Base-by-base conservation (phyloP, 2,888 invertebrate genomes). In the Caenorhabditis becei region DNA sequence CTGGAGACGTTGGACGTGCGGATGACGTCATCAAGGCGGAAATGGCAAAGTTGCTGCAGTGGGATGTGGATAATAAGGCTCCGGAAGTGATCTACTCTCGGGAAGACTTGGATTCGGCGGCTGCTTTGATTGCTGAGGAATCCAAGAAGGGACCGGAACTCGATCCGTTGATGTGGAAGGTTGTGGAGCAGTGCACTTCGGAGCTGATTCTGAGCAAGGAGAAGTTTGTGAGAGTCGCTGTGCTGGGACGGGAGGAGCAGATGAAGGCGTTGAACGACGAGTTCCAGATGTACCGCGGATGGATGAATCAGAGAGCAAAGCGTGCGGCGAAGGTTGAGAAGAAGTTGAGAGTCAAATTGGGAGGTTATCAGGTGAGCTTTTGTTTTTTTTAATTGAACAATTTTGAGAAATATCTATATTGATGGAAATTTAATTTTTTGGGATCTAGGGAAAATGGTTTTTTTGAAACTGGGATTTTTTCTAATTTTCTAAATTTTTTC, bases 281-380 rank as follows among this genome's bases (percentile, higher is more conserved):
- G 56, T 88, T 89, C 78, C 85, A 88, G 65, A 86, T 89, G 78
- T 97, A 98, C 92, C 94, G 97, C 84, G 94, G 94, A 77, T 97
- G 97, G 92, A 99, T 99, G 98, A 95, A 96, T 0, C 95, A 95
- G 85, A 96, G 98, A 92, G 97, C 98, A 0, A 98, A 97, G 92
- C 94, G 95, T 75, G 97, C 98, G 63, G 96, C 96, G 0, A 99
- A 97, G 92, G 95, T 97, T 93, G 99, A 99, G 92, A 98, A 97
- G 92, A 98, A 97, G 92, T 92, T 99, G 28, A 95, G 97, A 92
- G 95, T 98, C 72, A 93, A 98, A n/a, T 95, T 97, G 4, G 97
- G 95, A 10, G 96, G 96, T 10, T 96, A 96, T 92, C 95, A 95
- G 93, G 94, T 94, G 11, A n/a, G 83, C 20, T 20, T 62, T 26